Evolutionary conservation across 2,797 vertebrate species (phyloP), one percentile per base, ranked within the genome.

Genomic region (Cephalopachus bancanus): DNA sequence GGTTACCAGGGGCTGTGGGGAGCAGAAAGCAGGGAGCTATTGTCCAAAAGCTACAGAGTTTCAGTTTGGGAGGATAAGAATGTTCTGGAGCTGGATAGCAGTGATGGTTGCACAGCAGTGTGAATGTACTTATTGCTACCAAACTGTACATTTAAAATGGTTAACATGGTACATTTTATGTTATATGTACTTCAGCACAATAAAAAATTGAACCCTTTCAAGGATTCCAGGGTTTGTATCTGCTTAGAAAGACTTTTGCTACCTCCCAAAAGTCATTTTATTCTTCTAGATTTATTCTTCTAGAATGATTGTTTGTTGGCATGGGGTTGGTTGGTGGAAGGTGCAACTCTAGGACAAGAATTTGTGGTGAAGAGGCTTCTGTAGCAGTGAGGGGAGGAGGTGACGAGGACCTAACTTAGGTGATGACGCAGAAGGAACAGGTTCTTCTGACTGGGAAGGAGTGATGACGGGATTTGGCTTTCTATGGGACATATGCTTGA

Each of bases 271-370:
- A 44, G 33, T 83, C 65, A n/a, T 30, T 89, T 89, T 78, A 71
- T 72, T 74, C 67, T 91, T 79, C 78, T 33, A 44, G 33, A 71
- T 89, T 89, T 78, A 71, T 72, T 74, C 67, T 91, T 79, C 78
- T 33, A 44, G 33, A 71, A n/a, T n/a, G n/a, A n/a, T 33, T 37
- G 37, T 20, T 71, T 78, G 59, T 87, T 90, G 53, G 51, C 26
- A 65, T 22, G 60, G 65, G 74, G 65, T 74, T 49, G 26, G 5
- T 20, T 49, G 26, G 5, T 20, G 51, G 49, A 24, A 74, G 67
- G 30, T 53, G 5, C 30, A 87, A 65, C 37, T 92, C 74, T 88
- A 76, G 37, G 53, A 88, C 67, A 57, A 71, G 44, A 19, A 10
- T 81, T 81, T 88, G 30, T 59, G 33, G 53, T n/a, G 28, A 80